phyloP scores from a whole-genome alignment of 2,797 vertebrate genomes.

The Euthynnus affinis region DNA sequence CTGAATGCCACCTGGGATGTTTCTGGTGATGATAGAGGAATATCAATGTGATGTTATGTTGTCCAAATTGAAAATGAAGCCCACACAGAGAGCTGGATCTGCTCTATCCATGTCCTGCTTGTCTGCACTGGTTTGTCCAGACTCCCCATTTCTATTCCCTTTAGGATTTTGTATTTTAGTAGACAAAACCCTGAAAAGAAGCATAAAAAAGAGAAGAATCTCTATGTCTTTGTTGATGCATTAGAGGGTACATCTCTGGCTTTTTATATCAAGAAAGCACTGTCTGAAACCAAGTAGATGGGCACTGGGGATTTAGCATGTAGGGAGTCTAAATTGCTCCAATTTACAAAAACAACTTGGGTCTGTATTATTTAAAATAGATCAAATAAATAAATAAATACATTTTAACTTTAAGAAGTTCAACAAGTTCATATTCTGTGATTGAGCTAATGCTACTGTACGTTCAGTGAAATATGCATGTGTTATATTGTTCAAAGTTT shows the following conservation, averaged over 20 bases:
- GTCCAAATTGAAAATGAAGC: conserved; percentile 29
- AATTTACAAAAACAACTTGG: neutral
- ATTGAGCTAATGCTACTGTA: no score
- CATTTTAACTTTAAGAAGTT: no score
- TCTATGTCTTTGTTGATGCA: no score
- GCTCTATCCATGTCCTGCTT: neutral
- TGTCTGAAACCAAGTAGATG: no score
- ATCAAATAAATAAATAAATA: neutral
- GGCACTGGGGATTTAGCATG: neutral
- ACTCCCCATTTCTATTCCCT: neutral
- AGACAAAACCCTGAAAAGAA: neutral
- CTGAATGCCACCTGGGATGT: conserved; percentile 32
- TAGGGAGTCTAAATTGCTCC: neutral
- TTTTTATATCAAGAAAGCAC: neutral
- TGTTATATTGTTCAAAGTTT: no score
- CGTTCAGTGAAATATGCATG: no score
- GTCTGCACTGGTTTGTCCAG: neutral
- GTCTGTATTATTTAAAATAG: neutral
- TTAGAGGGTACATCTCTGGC: no score
- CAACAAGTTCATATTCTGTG: no score
- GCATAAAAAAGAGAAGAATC: no score
- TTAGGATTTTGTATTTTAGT: neutral
- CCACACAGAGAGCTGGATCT: neutral
- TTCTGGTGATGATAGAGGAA: conserved; percentile 34
- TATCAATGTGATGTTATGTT: conserved; percentile 32